Evolutionary conservation across 2,888 invertebrate genomes (phyloP).

Genomic region (Eupelmus urozonus): DNA sequence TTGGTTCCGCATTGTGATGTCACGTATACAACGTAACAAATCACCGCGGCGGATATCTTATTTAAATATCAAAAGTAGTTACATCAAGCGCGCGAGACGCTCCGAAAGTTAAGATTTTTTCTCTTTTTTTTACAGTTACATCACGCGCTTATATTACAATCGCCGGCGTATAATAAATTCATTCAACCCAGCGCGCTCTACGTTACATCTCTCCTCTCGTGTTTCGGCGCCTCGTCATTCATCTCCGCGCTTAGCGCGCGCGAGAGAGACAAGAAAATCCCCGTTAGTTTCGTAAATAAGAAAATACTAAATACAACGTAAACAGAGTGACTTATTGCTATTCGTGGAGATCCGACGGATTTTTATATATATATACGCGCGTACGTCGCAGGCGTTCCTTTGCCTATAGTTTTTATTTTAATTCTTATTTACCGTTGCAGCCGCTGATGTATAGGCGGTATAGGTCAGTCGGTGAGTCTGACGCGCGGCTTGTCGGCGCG

Average conservation of each 20-base stretch:
- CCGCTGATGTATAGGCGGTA: background rate
- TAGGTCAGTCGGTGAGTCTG: background rate
- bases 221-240: constrained; percentile 39
- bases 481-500: no score
- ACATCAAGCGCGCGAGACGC: background rate
- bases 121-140: constrained; percentile 46
- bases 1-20: no score
- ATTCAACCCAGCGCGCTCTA: constrained; percentile 3
- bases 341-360: no score
- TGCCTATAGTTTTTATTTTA: background rate
- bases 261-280: constrained; percentile 7
- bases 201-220: background rate
- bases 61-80: background rate
- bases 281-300: constrained; percentile 54
- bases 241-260: background rate
- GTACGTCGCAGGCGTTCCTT: no score
- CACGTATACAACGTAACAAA: no score
- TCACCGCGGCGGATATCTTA: background rate
- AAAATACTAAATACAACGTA: constrained; percentile 51
- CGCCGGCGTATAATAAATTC: constrained; percentile 29
- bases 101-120: no score
- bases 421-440: constrained; percentile 40
- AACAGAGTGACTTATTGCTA: constrained; percentile 50
- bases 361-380: no score
- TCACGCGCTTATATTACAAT: constrained; percentile 44